phyloP scores from a whole-genome alignment of 2,797 vertebrate genomes.

The Setipinna tenuifilis region DNA sequence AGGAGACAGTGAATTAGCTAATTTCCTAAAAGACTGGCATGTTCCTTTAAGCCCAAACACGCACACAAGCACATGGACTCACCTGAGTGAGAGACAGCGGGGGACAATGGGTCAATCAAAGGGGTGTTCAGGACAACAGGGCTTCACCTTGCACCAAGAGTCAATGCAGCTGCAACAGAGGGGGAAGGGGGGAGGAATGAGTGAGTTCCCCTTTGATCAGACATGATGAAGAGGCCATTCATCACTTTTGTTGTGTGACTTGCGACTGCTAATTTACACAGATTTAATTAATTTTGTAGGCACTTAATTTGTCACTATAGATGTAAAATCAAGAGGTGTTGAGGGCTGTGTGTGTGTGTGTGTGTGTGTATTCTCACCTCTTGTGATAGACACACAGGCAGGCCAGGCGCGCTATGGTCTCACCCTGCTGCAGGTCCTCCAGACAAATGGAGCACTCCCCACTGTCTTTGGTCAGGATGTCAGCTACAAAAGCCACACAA shows the following conservation, averaged over 20 bases:
- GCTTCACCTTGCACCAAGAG: constrained; percentile 81
- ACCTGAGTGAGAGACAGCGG: constrained; percentile 71
- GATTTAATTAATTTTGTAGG: too few relatives aligned
- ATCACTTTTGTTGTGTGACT: neutral
- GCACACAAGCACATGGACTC: neutral
- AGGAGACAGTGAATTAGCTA: too few relatives aligned
- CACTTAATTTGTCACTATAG: neutral
- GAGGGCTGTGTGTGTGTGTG: neutral
- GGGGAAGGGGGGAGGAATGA: constrained; percentile 9
- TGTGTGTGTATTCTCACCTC: constrained; percentile 63
- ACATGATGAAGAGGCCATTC: neutral
- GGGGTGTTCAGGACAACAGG: constrained; percentile 83
- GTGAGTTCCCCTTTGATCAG: neutral
- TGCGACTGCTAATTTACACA: neutral
- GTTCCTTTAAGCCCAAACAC: neutral
- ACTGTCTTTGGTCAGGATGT: constrained; percentile 79
- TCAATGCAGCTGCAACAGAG: constrained; percentile 75
- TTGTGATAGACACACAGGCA: constrained; percentile 84
- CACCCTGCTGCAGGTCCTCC: constrained; percentile 79
- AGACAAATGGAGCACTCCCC: constrained; percentile 82
- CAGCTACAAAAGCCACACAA: constrained; percentile 64
- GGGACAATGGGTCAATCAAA: constrained; percentile 73
- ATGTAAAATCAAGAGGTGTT: neutral
- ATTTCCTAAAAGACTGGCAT: neutral
- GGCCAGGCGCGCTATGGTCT: constrained; percentile 80